Evolutionary conservation across 30 jellyfish, hydroid and myxozoan species (phyloP).

Genomic region (Clytia hemisphaerica): DNA sequence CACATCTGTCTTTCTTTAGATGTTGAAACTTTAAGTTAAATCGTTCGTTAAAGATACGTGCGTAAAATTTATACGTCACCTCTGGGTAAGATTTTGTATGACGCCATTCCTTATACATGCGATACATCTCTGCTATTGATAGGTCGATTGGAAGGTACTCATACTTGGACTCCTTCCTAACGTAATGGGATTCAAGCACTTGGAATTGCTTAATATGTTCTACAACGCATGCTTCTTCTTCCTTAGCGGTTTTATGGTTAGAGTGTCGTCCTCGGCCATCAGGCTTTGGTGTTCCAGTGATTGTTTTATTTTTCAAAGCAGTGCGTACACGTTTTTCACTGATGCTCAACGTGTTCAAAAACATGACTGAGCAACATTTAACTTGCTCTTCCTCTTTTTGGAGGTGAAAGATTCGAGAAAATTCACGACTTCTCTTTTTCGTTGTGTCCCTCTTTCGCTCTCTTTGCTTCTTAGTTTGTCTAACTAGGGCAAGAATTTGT

Average conservation of each 20-base stretch:
- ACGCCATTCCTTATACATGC: background rate
- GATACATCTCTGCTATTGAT: background rate
- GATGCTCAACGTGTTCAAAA: conserved; percentile 6
- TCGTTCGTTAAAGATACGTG: background rate
- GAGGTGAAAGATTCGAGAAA: background rate
- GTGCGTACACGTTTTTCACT: background rate
- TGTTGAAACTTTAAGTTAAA: conserved; percentile 8
- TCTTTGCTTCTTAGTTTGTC: background rate
- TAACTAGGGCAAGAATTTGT: background rate
- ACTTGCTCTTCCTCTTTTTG: background rate
- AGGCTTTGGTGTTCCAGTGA: conserved; percentile 4
- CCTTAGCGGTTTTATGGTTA: background rate
- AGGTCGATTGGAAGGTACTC: background rate
- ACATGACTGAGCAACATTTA: background rate
- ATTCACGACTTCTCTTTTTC: background rate
- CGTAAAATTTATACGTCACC: background rate
- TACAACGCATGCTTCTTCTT: background rate
- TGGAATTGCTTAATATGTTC: background rate
- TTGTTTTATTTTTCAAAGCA: background rate
- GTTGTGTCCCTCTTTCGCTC: background rate
- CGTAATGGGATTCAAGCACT: conserved; percentile 9
- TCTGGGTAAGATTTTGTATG: background rate
- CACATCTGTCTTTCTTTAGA: conserved; percentile 5
- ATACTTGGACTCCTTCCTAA: background rate
- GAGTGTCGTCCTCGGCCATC: background rate